phyloP scores from a whole-genome alignment of 30 jellyfish, hydroid and myxozoan species.

The Cassiopea andromeda region DNA sequence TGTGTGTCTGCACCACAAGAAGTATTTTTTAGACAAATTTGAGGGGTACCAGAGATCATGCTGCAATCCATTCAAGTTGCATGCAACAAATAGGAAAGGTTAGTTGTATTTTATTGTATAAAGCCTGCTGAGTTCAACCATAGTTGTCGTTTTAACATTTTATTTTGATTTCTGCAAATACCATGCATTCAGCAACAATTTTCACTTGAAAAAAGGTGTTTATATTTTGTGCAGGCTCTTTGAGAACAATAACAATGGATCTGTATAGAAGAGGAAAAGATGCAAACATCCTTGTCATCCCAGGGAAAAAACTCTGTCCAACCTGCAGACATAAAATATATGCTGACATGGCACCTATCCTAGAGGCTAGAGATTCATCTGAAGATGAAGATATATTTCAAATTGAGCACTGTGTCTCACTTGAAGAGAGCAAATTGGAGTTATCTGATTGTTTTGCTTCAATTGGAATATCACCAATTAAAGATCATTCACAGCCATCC shows the following conservation, averaged over 20 bases:
- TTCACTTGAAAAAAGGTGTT: too few relatives aligned
- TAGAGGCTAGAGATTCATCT: background rate
- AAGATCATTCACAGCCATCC: background rate
- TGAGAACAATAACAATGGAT: background rate
- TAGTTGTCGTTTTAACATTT: too few relatives aligned
- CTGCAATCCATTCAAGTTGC: too few relatives aligned
- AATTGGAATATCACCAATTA: background rate
- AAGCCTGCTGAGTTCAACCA: too few relatives aligned
- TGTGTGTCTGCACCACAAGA: too few relatives aligned
- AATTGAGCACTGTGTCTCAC: background rate
- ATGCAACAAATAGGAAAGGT: too few relatives aligned
- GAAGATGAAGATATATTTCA: too few relatives aligned
- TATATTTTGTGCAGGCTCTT: background rate
- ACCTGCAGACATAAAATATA: background rate
- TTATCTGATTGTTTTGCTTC: background rate
- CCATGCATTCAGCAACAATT: too few relatives aligned
- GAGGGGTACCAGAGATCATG: too few relatives aligned
- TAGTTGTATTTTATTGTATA: too few relatives aligned
- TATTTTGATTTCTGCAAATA: too few relatives aligned
- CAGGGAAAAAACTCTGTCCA: background rate
- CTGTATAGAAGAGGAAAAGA: background rate
- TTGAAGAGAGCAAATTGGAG: background rate
- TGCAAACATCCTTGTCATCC: background rate
- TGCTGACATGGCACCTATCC: background rate
- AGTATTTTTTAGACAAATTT: too few relatives aligned